Conservation (phyloP, 2,888 invertebrate species). For the Drosophila sordidapex region DNA sequence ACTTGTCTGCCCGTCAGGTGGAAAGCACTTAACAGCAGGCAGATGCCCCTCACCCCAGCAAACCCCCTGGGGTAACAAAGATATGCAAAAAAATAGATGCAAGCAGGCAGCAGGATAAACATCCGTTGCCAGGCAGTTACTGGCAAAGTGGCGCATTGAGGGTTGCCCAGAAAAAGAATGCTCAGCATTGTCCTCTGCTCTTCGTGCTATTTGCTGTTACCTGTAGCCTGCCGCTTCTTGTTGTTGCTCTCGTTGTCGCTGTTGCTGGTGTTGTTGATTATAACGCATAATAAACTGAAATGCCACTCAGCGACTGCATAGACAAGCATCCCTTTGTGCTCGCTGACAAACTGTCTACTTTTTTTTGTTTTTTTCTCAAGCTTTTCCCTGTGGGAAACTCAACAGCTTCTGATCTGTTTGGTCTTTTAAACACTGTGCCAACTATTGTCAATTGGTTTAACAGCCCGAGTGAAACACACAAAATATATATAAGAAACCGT, state of each 20-base stretch:
- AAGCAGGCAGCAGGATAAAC: slow-evolving; percentile 47
- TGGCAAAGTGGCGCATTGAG: slow-evolving; percentile 51
- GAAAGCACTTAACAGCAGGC: slow-evolving; percentile 68
- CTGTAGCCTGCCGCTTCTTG: not conserved
- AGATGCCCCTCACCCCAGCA: not conserved
- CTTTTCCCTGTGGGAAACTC: slow-evolving; percentile 3
- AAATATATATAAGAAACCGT: slow-evolving; percentile 10
- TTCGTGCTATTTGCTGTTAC: not conserved
- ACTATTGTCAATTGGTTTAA: slow-evolving; percentile 55
- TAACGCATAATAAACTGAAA: slow-evolving; percentile 74
- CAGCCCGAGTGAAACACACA: slow-evolving; percentile 34
- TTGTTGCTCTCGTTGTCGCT: slow-evolving; percentile 14
- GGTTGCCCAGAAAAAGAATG: slow-evolving; percentile 43
- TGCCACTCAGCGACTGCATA: slow-evolving; percentile 61
- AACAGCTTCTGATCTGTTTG: slow-evolving; percentile 11
- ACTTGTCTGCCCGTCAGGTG: slow-evolving; percentile 67
- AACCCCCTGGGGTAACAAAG: slow-evolving; percentile 26
- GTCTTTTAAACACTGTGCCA: slow-evolving; percentile 21
- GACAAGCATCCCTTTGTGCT: slow-evolving; percentile 46
- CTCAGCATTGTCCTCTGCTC: slow-evolving; percentile 28
- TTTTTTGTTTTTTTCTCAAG: slow-evolving; percentile 2
- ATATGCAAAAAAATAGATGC: slow-evolving; percentile 37
- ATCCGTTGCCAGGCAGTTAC: slow-evolving; percentile 43
- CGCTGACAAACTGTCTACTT: slow-evolving; percentile 16
- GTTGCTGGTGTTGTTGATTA: slow-evolving; percentile 59